Evolutionary conservation across 2,113 vertebrate genomes (phyloP), one percentile per base, ranked within the genome.

Genomic region (Chaetodon trifascialis): DNA sequence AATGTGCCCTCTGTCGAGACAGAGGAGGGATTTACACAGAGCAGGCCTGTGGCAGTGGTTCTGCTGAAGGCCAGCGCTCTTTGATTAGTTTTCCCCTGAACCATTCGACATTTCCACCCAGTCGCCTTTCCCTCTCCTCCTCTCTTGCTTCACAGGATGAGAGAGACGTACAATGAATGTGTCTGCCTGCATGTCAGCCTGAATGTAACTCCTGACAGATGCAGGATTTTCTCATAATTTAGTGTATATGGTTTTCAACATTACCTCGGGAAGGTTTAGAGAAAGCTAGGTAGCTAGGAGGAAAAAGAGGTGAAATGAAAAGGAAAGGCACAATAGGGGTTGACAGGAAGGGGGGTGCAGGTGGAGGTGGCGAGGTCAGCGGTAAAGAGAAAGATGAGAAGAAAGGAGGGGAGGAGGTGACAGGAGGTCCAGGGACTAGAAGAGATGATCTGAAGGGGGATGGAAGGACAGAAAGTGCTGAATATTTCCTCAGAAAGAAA

Each of bases 1-100:
- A 88, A 85, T 75, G 82, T 67, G 85, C 83, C 76, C 86, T 89
- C 84, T 89, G 90, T 91, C 66, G 58, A 90, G 83, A 85, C 84
- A 86, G 86, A 85, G 21, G 71, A 85, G 71, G 76, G 74, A 87
- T 86, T 89, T 85, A 79, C 83, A 90, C 76, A 87, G 79, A 89
- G 76, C 67, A 66, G 77, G 87, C 88, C 87, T 74, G 74, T 92
- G 89, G 90, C 86, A 46, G 69, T 78, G 79, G 56, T 89, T 83
- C 68, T 74, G 73, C 82, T 83, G 83, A 91, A 87, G 86, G 83
- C 87, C 76, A 34, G 66, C 55, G 4, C 81, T 88, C 84, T 93
- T 91, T 90, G 88, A 94, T 90, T 90, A 83, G 84, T 90, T 90
- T 88, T 84, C 71, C 80, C 71, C 44, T 69, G 68, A 68, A 83